Conservation (phyloP, 2,888 invertebrate species). For the Elegia similella region DNA sequence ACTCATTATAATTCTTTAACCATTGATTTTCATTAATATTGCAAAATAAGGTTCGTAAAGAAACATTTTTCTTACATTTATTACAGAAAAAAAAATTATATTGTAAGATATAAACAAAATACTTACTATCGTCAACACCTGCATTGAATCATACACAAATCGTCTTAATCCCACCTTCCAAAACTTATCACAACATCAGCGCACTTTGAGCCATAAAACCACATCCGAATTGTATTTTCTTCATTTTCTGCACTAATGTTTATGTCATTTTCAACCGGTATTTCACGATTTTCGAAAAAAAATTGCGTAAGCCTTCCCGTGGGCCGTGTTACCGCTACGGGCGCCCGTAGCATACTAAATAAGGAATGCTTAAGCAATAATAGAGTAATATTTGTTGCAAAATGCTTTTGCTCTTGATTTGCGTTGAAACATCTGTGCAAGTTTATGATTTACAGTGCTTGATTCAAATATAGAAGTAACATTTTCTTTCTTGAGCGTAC, state of each 20-base stretch:
- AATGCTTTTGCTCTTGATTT: not conserved
- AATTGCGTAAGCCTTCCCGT: not conserved
- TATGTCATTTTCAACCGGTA: not conserved
- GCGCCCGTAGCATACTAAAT: slow-evolving; percentile 3
- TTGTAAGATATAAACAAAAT: not conserved
- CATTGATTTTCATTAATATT: too few relatives aligned
- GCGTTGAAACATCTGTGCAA: not conserved
- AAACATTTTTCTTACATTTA: too few relatives aligned
- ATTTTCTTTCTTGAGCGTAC: not conserved
- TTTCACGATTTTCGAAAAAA: slow-evolving; percentile 5
- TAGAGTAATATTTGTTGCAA: not conserved
- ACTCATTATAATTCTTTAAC: too few relatives aligned
- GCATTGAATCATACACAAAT: not conserved
- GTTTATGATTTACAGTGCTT: not conserved
- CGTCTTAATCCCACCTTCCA: not conserved
- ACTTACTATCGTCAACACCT: not conserved
- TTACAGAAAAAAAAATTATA: too few relatives aligned
- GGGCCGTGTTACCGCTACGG: not conserved
- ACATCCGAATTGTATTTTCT: not conserved
- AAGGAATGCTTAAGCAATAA: not conserved
- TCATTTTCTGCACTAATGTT: not conserved
- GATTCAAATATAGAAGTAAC: not conserved
- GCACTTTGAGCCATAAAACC: not conserved
- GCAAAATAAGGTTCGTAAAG: too few relatives aligned
- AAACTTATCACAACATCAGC: not conserved